These are phyloP conservation scores for Accipiter virgatus DNA, from an alignment of 2,113 vertebrate species.

Conservation along the genomic window DNA sequence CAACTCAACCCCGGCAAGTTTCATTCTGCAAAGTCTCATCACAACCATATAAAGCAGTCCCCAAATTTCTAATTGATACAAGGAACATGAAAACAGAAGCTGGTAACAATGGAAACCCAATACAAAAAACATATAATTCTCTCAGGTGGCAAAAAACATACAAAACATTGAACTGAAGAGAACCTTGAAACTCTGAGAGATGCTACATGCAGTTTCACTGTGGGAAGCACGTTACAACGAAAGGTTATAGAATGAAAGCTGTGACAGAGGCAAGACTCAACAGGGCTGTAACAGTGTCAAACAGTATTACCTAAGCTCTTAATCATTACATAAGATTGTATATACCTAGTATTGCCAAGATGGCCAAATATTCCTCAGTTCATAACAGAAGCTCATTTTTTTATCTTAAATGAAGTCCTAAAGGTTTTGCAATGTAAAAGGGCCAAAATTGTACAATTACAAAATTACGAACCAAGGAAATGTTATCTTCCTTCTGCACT, in stretches of 20 bases:
- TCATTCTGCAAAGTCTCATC: background rate
- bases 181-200: background rate
- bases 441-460: background rate
- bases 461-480: background rate
- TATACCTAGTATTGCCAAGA: background rate
- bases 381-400: background rate
- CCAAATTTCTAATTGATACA: background rate
- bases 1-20: background rate
- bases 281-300: background rate
- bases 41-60: background rate
- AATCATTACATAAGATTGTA: background rate
- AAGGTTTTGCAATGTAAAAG: background rate
- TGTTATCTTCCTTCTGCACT: background rate
- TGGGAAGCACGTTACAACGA: background rate
- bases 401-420: background rate
- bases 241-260: background rate
- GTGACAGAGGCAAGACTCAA: background rate
- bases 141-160: background rate
- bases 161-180: background rate
- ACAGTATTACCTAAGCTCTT: background rate
- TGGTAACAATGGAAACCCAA: background rate
- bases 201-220: background rate
- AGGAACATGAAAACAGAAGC: background rate
- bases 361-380: background rate
- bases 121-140: background rate